Base-by-base conservation (phyloP, 2,797 vertebrate genomes). In the Phrynocephalus forsythii region DNA sequence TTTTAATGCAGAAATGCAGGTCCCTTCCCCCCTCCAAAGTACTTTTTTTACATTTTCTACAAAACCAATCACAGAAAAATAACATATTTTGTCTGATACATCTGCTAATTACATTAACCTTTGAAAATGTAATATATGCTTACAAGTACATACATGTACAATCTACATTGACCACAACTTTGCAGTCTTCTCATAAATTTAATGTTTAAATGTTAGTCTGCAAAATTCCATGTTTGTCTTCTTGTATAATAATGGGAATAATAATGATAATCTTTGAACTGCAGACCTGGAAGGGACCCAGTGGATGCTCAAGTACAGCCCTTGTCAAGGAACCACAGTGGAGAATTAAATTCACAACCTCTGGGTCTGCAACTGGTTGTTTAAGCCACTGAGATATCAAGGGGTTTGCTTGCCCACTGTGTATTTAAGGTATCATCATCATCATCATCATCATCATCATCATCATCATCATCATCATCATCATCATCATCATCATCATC, bases 51-150 rank as follows among this genome's bases (percentile, higher is more conserved):
- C 52, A 56, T 60, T 79, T 79, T 44, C 9, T 56, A 8, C 7
- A 56, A 71, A 7, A 44, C 10, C 3, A 18, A 13, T 71, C 15
- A n/a, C 22, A 9, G 20, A 2, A 2, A 71, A 86, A 22, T n/a
- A 28, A 87, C 33, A n/a, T 78, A 71, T 67, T 85, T 48, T 79
- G 52, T 78, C 6, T 83, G 66, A 71, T 83, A 60, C 44, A n/a
- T 83, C 33, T 83, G n/a, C 82, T 38, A 60, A 50, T 44, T 79
- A 15, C 28, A 48, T 71, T 83, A 63, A 69, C 60, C 26, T 56
- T 56, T 63, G 5, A 16, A 67, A 75, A 50, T 6, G 24, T 28
- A 26, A 68, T 16, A 22, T 60, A 38, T 60, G 30, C 56, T 73
- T 78, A 56, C 18, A 60, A 11, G 56, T 60, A 66, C 56, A 56